Percentiles rank a stretch among this genome's conserved stretches.
Evolutionary conservation across 2,797 vertebrate species (phyloP).

Genomic region (Malurus splendens): DNA sequence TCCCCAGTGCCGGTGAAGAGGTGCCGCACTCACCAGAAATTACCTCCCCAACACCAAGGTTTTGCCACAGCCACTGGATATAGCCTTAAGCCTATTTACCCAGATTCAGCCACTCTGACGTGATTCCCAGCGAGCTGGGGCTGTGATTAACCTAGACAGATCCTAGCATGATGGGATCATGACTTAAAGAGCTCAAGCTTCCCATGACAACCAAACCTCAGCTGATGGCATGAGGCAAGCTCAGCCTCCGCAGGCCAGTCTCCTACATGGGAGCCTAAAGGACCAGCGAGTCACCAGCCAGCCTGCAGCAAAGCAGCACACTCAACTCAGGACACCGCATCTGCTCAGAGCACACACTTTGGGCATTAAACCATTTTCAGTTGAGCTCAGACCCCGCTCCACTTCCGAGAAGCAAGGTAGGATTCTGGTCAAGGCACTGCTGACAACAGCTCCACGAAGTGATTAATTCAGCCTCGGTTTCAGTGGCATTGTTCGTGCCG

Average conservation of each 20-base stretch:
- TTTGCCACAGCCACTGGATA: not conserved
- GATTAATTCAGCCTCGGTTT: not conserved
- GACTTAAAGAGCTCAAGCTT: constrained; percentile 28
- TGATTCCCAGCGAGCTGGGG: not conserved
- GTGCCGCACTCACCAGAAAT: not conserved
- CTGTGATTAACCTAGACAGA: constrained; percentile 49
- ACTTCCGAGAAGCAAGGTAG: not conserved
- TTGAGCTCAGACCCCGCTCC: not conserved
- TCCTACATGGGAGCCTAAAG: not conserved
- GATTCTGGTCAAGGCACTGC: not conserved
- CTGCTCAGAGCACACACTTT: not conserved
- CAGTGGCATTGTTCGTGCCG: not conserved
- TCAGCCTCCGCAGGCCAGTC: not conserved
- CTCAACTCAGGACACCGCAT: not conserved
- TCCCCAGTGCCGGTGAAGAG: not conserved
- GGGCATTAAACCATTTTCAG: not conserved
- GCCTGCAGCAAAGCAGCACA: not conserved
- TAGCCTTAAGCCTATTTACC: constrained; percentile 30
- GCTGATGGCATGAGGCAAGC: not conserved
- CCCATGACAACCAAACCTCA: constrained; percentile 27
- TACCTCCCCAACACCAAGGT: not conserved
- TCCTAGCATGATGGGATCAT: constrained; percentile 1
- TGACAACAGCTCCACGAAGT: not conserved
- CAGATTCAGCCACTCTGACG: constrained; percentile 1
- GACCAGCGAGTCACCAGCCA: not conserved